These are phyloP conservation scores for Carettochelys insculpta DNA, from an alignment of 2,113 vertebrate genomes.

Conservation along the genomic window DNA sequence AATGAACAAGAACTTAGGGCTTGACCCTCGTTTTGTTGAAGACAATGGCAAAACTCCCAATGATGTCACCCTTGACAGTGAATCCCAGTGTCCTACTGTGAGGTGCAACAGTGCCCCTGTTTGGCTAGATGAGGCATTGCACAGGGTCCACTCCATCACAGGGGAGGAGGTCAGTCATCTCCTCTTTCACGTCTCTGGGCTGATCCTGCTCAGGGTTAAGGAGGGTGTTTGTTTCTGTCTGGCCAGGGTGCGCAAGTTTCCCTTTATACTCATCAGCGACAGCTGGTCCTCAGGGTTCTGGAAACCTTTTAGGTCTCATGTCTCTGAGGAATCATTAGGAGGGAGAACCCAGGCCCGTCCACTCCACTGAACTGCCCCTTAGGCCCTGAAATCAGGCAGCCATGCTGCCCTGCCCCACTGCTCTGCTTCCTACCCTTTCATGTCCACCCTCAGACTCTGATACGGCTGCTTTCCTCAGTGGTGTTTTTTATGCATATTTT, in stretches of 20 bases:
- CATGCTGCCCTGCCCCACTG: too few species aligned
- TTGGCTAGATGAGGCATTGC: background rate
- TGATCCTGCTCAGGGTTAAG: background rate
- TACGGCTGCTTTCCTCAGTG: background rate
- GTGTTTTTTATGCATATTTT: background rate
- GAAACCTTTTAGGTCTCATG: background rate
- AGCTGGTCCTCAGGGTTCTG: background rate
- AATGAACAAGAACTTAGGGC: background rate
- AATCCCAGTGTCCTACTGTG: background rate
- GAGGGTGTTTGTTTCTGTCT: background rate
- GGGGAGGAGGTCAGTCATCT: background rate
- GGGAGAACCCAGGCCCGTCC: background rate
- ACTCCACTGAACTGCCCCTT: background rate
- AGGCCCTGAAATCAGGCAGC: background rate
- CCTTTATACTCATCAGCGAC: background rate
- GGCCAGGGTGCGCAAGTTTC: background rate
- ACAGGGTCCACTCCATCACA: background rate
- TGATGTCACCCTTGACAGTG: background rate
- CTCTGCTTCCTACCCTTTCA: too few species aligned
- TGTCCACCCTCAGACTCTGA: background rate
- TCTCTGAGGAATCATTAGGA: background rate
- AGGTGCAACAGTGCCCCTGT: background rate
- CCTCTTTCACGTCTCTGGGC: background rate
- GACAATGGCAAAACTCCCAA: background rate
- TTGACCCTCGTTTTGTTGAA: too few species aligned